Evolutionary conservation across 1,140 invertebrate genomes (phyloP), one percentile per base, ranked within the genome.

Genomic region (Anoplolepis gracilipes): DNA sequence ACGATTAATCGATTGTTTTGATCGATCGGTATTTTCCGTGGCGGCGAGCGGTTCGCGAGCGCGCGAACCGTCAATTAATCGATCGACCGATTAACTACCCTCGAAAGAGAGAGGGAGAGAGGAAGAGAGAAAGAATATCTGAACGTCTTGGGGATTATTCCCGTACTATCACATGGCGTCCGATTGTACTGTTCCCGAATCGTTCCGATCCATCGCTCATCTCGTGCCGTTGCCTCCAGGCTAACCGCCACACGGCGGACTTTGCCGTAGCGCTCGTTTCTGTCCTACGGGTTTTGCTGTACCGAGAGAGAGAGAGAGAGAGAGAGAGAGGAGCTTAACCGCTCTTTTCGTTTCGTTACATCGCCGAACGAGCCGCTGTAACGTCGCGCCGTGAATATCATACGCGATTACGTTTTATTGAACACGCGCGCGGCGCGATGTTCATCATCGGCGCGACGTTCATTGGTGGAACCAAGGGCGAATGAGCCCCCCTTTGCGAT

Each of bases 121-220:
- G 11, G 7, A 7, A 46, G 42, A 46, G 42, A 46, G 42, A 46
- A 5, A 19, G 46, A 49, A 16, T 5, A 49, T 49, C 22, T 33
- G 70, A 57, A 22, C 55, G 39, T 42, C 64, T 55, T 25, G 13
- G 33, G 64, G 64, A 79, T 79, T 79, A 81, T 72, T 81, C 49
- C 49, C 30, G 33, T 30, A n/a, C 6, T 57, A 39, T 57, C 53
- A 19, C 46, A 6, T 36, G 65, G 13, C 28, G 28, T 46, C 33
- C 73, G 46, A 85, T 78, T 78, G 84, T 57, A 85, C 73, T 85
- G 73, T 85, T 85, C 73, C 84, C 72, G 73, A 85, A 85, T 85
- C 84, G 84, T 67, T 85, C 36, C 84, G 81, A 84, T 75, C 81
- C 81, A 84, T 84, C 81, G 81, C 81, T 84, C 61, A 62, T 75